These are phyloP conservation scores for Polymixis flavicincta DNA, from an alignment of 2,888 invertebrate genomes.

Conservation along the genomic window DNA sequence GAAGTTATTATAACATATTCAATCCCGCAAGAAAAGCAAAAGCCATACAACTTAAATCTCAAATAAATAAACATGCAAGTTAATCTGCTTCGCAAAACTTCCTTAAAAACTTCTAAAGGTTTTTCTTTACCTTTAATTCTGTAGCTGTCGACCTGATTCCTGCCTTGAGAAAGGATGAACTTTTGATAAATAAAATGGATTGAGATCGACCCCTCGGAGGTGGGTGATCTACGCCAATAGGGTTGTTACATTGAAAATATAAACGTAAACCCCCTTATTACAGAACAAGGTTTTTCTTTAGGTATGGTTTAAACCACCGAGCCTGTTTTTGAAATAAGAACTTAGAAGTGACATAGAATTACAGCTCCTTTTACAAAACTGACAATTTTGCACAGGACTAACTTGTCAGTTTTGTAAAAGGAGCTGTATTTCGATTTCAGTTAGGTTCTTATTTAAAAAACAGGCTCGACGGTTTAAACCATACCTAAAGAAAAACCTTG, in stretches of 20 bases:
- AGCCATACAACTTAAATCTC: conserved; percentile 1
- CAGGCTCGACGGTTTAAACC: too few species aligned
- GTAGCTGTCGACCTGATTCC: conserved; percentile 47
- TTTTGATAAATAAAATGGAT: conserved; percentile 57
- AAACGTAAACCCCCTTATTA: too few species aligned
- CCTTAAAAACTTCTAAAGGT: conserved; percentile 5
- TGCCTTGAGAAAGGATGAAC: conserved; percentile 44
- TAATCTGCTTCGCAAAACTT: conserved; percentile 32
- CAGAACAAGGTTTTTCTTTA: too few species aligned
- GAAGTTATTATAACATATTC: not conserved
- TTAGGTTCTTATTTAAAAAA: too few species aligned
- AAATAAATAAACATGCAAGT: conserved; percentile 14
- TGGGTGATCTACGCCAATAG: conserved; percentile 26
- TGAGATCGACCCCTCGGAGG: conserved; percentile 38
- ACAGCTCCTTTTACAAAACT: too few species aligned
- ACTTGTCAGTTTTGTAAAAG: too few species aligned
- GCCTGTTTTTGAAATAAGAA: too few species aligned
- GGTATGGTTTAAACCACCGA: too few species aligned
- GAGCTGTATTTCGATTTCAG: too few species aligned
- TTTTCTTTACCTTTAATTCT: conserved; percentile 51
- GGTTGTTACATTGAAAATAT: conserved; percentile 33
- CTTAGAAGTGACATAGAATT: too few species aligned
- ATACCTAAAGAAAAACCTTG: too few species aligned
- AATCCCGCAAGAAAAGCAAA: conserved; percentile 1
- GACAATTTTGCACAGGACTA: too few species aligned